Evolutionary conservation across 2,797 vertebrate species (phyloP).

Genomic region (Galago senegalensis): DNA sequence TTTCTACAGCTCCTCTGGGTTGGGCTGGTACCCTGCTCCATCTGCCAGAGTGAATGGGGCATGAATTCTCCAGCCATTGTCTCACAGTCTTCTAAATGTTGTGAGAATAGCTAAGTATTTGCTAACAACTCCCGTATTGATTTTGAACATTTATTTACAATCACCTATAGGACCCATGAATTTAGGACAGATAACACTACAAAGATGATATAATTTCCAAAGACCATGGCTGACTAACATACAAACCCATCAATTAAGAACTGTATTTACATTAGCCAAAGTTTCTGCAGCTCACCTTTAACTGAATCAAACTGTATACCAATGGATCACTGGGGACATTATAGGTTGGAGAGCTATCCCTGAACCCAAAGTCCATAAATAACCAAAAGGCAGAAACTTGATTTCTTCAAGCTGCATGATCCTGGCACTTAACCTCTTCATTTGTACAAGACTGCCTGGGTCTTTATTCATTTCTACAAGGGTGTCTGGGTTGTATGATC

Average conservation of each 20-base stretch:
- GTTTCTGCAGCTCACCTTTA: slow-evolving; percentile 15
- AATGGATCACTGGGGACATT: not conserved
- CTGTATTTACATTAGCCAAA: not conserved
- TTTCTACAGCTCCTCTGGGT: not conserved
- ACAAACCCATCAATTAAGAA: slow-evolving; percentile 38
- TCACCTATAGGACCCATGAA: not conserved
- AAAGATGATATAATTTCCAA: not conserved
- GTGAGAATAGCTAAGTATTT: not conserved
- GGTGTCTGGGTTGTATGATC: not conserved
- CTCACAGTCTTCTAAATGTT: not conserved
- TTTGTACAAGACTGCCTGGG: not conserved
- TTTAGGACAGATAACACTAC: slow-evolving; percentile 1
- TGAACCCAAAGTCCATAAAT: not conserved
- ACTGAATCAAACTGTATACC: not conserved
- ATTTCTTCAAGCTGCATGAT: not conserved
- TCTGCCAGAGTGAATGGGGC: not conserved
- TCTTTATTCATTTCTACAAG: not conserved
- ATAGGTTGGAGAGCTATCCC: not conserved
- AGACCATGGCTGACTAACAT: not conserved
- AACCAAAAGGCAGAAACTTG: not conserved
- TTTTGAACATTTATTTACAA: slow-evolving; percentile 28
- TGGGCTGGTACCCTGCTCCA: not conserved
- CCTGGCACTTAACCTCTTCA: not conserved
- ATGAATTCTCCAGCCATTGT: not conserved
- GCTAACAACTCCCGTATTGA: not conserved